phyloP scores from a whole-genome alignment of 2,113 vertebrate genomes.

The Aythya baeri region DNA sequence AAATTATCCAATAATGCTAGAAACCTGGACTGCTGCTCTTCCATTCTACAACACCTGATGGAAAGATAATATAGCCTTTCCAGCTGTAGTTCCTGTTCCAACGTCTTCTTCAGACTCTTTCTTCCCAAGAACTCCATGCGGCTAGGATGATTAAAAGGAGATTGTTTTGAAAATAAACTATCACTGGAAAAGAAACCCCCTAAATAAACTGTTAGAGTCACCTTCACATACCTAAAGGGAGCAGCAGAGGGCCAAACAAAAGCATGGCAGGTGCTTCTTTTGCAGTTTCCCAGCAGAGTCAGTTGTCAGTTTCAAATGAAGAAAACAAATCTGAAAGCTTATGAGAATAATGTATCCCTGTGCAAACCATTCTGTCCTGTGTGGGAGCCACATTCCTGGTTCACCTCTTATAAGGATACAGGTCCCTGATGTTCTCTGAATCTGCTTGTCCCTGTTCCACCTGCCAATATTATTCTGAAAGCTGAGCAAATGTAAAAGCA shows the following conservation, averaged over 20 bases:
- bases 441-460: neutral
- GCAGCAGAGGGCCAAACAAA: neutral
- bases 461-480: conserved; percentile 5
- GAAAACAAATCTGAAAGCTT: neutral
- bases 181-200: neutral
- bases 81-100: neutral
- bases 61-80: neutral
- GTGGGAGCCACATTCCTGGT: neutral
- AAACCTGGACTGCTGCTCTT: neutral
- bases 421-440: neutral
- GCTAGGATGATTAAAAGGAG: neutral
- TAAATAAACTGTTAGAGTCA: neutral
- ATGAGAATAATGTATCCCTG: neutral
- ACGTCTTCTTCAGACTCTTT: neutral
- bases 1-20: neutral
- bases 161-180: neutral
- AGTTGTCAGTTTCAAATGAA: neutral
- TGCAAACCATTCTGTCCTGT: neutral
- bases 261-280: neutral
- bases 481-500: conserved; percentile 35
- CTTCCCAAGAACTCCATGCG: neutral
- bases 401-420: neutral
- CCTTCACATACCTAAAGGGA: neutral
- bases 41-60: neutral
- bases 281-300: neutral